Base-by-base conservation (phyloP, 2,797 vertebrate genomes). In the Octomys mimax region DNA sequence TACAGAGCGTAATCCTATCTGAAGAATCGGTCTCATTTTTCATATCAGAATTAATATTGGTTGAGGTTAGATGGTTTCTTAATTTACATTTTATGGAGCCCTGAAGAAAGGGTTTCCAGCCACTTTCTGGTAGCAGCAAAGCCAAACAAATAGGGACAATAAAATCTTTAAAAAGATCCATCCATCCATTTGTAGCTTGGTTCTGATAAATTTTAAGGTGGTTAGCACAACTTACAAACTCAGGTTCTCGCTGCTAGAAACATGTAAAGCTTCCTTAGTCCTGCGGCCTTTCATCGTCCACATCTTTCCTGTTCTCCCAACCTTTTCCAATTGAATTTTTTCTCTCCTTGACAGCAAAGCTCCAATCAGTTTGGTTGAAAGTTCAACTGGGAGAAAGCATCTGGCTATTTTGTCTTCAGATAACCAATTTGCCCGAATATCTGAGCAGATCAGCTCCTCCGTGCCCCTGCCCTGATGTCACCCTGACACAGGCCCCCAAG, bases 21-120 rank as follows among this genome's bases (percentile, higher is more conserved):
- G 79, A 79, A 92, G 64, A 83, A 79, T 21, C n/a, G 89, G 62
- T 49, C 89, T 96, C 83, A 33, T 94, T 92, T 92, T 81, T 97
- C 89, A 87, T 39, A 87, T 94, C 87, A 89, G 59, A 85, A 73
- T 84, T 87, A 89, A 89, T 68, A 59, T 70, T 87, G 88, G 81
- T 36, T 33, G 71, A 95, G 91, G 91, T 78, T 36, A 84, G 87
- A 75, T 54, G 78, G 84, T 59, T 68, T 95, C 75, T 84, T 95
- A 52, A 92, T 71, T 94, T 70, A 77, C 80, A 75, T 95, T 86
- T 70, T 54, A 52, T 13, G 64, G 68, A 54, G 88, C 2, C 13
- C 52, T 36, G 70, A 52, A 73, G 24, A 28, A 46, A 39, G 54
- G 42, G 46, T 71, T 71, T 36, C 5, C 7, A 36, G 78, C 39